These are phyloP conservation scores for Zosterops pallidus DNA, from an alignment of 2,113 vertebrate species.

Conservation along the genomic window DNA sequence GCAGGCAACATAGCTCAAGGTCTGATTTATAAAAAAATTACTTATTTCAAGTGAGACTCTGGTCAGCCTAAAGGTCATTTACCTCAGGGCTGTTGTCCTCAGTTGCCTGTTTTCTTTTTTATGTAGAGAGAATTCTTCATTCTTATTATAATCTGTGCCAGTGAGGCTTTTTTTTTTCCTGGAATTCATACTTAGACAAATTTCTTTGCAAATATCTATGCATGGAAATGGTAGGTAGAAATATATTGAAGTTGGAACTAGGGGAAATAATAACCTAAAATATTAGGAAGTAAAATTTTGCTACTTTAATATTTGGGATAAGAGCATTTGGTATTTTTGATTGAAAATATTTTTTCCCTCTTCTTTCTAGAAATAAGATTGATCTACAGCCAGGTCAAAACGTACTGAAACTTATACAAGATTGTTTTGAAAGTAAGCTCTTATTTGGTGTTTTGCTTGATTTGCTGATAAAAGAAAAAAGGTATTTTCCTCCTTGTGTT, in stretches of 20 bases:
- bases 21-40: neutral
- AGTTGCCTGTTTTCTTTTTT: neutral
- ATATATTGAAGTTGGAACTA: neutral
- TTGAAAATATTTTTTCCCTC: neutral
- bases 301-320: neutral
- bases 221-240: neutral
- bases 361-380: conserved; percentile 41
- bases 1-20: neutral
- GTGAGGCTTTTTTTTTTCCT: neutral
- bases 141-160: neutral
- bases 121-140: neutral
- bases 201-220: neutral
- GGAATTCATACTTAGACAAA: neutral
- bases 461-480: neutral
- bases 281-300: neutral
- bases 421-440: conserved; percentile 75
- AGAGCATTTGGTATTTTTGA: neutral
- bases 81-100: neutral
- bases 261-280: neutral
- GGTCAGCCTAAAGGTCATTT: neutral
- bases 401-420: conserved; percentile 56
- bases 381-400: conserved; percentile 46
- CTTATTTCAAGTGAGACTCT: neutral
- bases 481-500: neutral
- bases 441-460: neutral